These are phyloP conservation scores for Eupithecia vulgata DNA, from an alignment of 2,888 invertebrate genomes.

Conservation along the genomic window DNA sequence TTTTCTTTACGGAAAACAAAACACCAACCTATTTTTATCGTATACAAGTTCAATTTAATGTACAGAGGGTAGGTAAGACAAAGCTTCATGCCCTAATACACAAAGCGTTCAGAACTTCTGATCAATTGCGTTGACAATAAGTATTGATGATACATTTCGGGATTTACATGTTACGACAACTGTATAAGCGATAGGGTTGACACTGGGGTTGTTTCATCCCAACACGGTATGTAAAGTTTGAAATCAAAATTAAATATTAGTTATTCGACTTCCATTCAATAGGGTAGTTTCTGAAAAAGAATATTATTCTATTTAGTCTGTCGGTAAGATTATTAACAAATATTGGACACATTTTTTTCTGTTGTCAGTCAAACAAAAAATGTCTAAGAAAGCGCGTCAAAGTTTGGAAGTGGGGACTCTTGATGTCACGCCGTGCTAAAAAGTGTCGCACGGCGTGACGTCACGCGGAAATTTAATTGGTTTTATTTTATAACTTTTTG, in stretches of 20 bases:
- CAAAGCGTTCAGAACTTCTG: constrained; percentile 30
- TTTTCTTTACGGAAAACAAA: not conserved
- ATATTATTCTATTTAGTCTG: too few relatives aligned
- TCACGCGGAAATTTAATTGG: too few relatives aligned
- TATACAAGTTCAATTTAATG: too few relatives aligned
- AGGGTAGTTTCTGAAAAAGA: too few relatives aligned
- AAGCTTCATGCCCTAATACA: constrained; percentile 20
- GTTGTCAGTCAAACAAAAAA: too few relatives aligned
- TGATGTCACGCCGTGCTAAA: too few relatives aligned
- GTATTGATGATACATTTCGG: constrained; percentile 22
- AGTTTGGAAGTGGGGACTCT: too few relatives aligned
- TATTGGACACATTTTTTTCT: too few relatives aligned
- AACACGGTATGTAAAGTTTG: not conserved
- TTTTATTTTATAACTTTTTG: too few relatives aligned
- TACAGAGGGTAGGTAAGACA: not conserved
- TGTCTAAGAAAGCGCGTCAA: too few relatives aligned
- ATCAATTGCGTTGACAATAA: constrained; percentile 35
- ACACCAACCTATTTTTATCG: not conserved
- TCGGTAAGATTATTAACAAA: too few relatives aligned
- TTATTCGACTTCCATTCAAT: not conserved
- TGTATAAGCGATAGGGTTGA: constrained; percentile 29
- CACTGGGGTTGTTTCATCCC: not conserved
- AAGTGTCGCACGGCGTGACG: too few relatives aligned
- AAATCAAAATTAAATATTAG: not conserved
- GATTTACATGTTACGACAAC: constrained; percentile 27